Conservation (phyloP, 2,113 vertebrate species). For the Andinoacara biseriatus region DNA sequence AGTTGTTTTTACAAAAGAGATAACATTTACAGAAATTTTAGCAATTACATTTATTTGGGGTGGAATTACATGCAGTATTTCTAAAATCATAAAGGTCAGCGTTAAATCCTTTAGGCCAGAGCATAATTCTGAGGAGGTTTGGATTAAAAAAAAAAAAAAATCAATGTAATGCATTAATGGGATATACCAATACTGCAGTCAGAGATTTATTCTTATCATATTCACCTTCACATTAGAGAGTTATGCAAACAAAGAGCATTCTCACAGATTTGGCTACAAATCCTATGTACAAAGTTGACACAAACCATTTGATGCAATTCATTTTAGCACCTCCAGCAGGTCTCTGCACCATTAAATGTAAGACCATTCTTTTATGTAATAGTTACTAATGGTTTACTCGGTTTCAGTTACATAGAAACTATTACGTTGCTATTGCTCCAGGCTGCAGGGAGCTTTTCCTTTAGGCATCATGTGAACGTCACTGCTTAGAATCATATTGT, state of each 20-base stretch:
- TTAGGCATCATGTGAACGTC: background rate
- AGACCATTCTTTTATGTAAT: background rate
- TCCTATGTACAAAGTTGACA: background rate
- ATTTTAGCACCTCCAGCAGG: background rate
- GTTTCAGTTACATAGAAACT: conserved; percentile 2
- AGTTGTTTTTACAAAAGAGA: too few relatives aligned
- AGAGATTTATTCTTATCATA: background rate
- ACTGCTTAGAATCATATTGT: background rate
- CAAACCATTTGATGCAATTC: background rate
- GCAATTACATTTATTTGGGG: background rate
- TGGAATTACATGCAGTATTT: too few relatives aligned
- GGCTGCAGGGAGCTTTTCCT: conserved; percentile 2
- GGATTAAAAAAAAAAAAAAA: background rate
- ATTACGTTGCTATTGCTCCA: conserved; percentile 8
- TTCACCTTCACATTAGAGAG: background rate
- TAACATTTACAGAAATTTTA: background rate
- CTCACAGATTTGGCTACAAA: background rate
- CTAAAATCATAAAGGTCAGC: too few relatives aligned
- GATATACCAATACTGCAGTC: background rate
- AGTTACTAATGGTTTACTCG: background rate
- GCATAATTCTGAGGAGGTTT: background rate
- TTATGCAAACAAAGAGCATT: background rate
- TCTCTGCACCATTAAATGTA: background rate
- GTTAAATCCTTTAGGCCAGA: too few relatives aligned
- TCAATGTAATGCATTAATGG: too few relatives aligned